A percentile compares a stretch with the other conserved stretches of the same genome.
phyloP scores from a whole-genome alignment of 2,113 vertebrate species.

The Theristicus caerulescens region DNA sequence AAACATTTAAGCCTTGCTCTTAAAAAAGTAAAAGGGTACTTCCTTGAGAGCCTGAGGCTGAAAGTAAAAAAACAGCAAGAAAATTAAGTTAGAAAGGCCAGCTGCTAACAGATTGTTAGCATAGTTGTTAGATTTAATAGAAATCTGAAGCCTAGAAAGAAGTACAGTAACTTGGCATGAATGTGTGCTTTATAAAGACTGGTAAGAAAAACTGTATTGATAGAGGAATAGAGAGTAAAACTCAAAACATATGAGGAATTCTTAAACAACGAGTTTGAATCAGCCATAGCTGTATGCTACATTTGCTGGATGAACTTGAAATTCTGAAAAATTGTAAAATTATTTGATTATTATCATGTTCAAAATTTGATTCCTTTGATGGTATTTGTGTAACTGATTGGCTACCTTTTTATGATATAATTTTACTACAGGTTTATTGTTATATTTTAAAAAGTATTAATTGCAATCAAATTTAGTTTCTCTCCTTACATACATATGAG shows the following conservation, averaged over 20 bases:
- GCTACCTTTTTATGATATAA: background rate
- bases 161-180: background rate
- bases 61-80: background rate
- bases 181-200: background rate
- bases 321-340: background rate
- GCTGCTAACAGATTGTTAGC: background rate
- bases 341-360: background rate
- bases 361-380: background rate
- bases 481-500: background rate
- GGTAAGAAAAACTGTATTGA: background rate
- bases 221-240: background rate
- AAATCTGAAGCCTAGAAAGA: background rate
- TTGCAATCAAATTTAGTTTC: background rate
- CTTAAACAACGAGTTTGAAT: background rate
- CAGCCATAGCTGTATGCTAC: background rate
- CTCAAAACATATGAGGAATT: background rate
- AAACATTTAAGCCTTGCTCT: background rate
- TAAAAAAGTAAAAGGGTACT: background rate
- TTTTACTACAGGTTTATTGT: background rate
- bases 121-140: background rate
- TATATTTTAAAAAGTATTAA: background rate
- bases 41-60: background rate
- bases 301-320: background rate
- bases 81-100: background rate
- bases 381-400: background rate